phyloP scores from a whole-genome alignment of 2,888 invertebrate species.

The Bhutanitis thaidina region DNA sequence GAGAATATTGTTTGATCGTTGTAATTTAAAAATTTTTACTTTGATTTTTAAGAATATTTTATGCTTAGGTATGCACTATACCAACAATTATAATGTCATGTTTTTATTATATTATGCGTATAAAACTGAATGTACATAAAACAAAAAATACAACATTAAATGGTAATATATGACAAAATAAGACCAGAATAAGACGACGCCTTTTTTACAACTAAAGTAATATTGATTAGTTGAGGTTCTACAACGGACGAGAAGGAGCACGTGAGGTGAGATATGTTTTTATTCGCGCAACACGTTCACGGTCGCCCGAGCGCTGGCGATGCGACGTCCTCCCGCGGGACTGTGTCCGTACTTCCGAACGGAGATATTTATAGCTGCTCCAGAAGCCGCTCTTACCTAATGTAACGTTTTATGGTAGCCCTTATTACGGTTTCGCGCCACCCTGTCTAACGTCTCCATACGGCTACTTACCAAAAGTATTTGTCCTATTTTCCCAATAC shows the following conservation, averaged over 20 bases:
- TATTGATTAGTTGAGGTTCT: slow-evolving; percentile 61
- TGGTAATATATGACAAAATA: no score
- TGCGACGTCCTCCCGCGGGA: slow-evolving; percentile 74
- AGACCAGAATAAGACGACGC: slow-evolving; percentile 49
- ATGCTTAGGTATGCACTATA: no score
- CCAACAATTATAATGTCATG: no score
- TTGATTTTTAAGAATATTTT: no score
- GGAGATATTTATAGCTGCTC: slow-evolving; percentile 78
- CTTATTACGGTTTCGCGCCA: slow-evolving; percentile 72
- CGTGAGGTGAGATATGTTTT: slow-evolving; percentile 68
- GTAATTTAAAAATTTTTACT: no score
- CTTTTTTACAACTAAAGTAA: slow-evolving; percentile 61
- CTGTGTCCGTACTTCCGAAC: slow-evolving; percentile 75
- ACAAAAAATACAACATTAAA: no score
- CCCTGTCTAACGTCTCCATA: slow-evolving; percentile 45
- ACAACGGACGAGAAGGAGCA: slow-evolving; percentile 39
- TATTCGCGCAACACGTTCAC: slow-evolving; percentile 75
- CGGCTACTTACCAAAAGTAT: slow-evolving; percentile 48
- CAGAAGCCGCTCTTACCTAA: slow-evolving; percentile 78
- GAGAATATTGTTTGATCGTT: no score
- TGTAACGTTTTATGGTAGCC: slow-evolving; percentile 78
- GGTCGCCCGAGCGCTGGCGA: slow-evolving; percentile 54
- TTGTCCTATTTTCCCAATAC: slow-evolving; percentile 32
- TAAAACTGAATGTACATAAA: no score
- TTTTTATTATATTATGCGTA: no score